A percentile compares a stretch with the other conserved stretches of the same genome.
These are phyloP conservation scores for Pyrochroa serraticornis DNA, from an alignment of 2,888 invertebrate genomes.

Conservation along the genomic window DNA sequence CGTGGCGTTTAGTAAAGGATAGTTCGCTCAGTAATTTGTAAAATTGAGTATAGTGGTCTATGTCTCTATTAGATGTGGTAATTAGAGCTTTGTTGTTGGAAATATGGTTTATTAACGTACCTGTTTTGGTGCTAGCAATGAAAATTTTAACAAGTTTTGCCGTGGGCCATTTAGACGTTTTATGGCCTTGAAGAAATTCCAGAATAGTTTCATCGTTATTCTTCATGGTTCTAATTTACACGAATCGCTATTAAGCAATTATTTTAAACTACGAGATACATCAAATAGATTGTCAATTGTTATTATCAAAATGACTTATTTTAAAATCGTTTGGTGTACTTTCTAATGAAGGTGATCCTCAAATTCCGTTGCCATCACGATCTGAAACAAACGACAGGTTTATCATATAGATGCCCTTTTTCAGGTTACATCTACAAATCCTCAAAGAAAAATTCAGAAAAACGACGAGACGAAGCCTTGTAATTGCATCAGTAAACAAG, in stretches of 20 bases:
- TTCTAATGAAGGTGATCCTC: slow-evolving; percentile 14
- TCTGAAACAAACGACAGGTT: slow-evolving; percentile 18
- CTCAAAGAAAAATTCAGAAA: no score
- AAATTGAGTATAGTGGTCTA: slow-evolving; percentile 17
- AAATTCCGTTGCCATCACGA: slow-evolving; percentile 10
- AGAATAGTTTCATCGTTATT: slow-evolving; percentile 59
- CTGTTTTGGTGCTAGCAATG: slow-evolving; percentile 56
- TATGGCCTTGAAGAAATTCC: slow-evolving; percentile 58
- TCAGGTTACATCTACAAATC: not conserved
- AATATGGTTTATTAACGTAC: slow-evolving; percentile 41
- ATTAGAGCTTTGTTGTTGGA: no score
- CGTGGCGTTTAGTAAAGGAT: slow-evolving; percentile 22
- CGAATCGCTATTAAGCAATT: slow-evolving; percentile 12
- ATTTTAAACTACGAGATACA: slow-evolving; percentile 26
- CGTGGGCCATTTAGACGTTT: slow-evolving; percentile 56
- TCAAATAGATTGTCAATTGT: slow-evolving; percentile 28
- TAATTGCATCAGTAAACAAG: slow-evolving; percentile 15
- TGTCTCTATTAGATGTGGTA: not conserved
- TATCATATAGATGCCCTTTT: no score
- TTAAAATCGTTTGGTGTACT: slow-evolving; percentile 8
- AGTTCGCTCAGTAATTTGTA: slow-evolving; percentile 16
- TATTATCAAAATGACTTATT: slow-evolving; percentile 20
- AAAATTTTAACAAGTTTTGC: slow-evolving; percentile 57
- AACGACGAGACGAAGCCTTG: no score
- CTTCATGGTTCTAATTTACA: slow-evolving; percentile 45